Conservation (phyloP, 2,888 invertebrate species). For the Philopedon plagiatum region DNA sequence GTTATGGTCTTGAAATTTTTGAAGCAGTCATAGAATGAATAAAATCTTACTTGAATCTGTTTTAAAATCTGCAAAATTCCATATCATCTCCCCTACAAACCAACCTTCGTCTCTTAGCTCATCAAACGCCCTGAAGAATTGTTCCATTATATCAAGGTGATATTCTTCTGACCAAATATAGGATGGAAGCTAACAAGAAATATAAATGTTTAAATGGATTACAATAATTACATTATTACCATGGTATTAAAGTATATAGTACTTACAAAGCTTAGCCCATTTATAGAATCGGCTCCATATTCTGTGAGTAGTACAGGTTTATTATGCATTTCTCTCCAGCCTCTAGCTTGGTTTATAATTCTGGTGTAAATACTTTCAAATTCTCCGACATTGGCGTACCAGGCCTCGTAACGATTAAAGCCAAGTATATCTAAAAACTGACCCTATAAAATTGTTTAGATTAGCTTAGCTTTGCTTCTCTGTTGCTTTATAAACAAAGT, state of each 20-base stretch:
- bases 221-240: conserved; percentile 48
- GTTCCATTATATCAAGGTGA: conserved; percentile 84
- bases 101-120: conserved; percentile 78
- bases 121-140: conserved; percentile 94
- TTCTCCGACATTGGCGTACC: conserved; percentile 91
- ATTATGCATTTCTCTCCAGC: conserved; percentile 84
- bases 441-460: too few relatives aligned
- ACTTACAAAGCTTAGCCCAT: conserved; percentile 89
- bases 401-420: too few relatives aligned
- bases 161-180: conserved; percentile 97
- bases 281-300: conserved; percentile 95
- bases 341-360: conserved; percentile 81
- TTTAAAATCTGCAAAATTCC: too few relatives aligned
- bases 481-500: too few relatives aligned
- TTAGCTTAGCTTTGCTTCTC: too few relatives aligned
- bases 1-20: too few relatives aligned
- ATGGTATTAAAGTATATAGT: too few relatives aligned
- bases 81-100: conserved; percentile 96
- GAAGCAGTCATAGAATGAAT: too few relatives aligned
- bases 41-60: too few relatives aligned
- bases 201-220: too few relatives aligned
- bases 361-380: conserved; percentile 81
- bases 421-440: conserved; percentile 87
- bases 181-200: conserved; percentile 82
- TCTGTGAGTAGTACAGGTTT: conserved; percentile 95